Base-by-base conservation (phyloP, 2,888 invertebrate species). In the Mycalesis mineus region DNA sequence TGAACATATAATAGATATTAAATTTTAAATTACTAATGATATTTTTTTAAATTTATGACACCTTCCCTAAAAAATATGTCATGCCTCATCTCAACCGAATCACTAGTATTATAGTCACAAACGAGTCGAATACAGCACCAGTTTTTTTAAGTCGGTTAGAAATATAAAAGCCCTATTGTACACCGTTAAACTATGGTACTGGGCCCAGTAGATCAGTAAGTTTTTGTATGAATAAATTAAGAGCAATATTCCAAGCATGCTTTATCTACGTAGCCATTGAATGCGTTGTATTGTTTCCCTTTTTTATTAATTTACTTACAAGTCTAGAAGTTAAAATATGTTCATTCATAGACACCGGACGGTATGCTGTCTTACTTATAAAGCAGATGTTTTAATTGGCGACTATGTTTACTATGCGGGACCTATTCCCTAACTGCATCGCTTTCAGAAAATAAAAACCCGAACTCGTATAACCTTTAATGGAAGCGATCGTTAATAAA, bases 181-280 rank as follows among this genome's bases (percentile, higher is more conserved):
- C 11, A 47, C 15, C 15, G 33, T 6, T 47, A 47, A 33, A 47
- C 47, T 15, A 11, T 15, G 15, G 11, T 6, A 39, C 36, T 11
- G 8, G 22, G 22, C 5, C 2, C 13, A 22, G 49, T 14, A 39
- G 13, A 28, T 39, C 49, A 49, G 49, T 28, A 13, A 39, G 22
- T 49, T 49, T 49, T 49, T 49, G 37, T 33, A 14, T 13, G 49
- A 49, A 49, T 49, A 49, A 49, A 49, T 39, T 39, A 49, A 28
- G 33, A 39, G 28, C 49, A 39, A 39, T 49, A 49, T 39, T 47
- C 31, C 47, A 29, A 49, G 9, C 49, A 11, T 37, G 14, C 22
- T 39, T 15, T 37, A 39, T 39, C 49, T 49, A 49, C 37, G 49
- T 28, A 49, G 49, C 37, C 39, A 49, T 49, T 49, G 28, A 49